phyloP scores from a whole-genome alignment of 2,797 vertebrate species.

The Stomatorhinus walkeri region DNA sequence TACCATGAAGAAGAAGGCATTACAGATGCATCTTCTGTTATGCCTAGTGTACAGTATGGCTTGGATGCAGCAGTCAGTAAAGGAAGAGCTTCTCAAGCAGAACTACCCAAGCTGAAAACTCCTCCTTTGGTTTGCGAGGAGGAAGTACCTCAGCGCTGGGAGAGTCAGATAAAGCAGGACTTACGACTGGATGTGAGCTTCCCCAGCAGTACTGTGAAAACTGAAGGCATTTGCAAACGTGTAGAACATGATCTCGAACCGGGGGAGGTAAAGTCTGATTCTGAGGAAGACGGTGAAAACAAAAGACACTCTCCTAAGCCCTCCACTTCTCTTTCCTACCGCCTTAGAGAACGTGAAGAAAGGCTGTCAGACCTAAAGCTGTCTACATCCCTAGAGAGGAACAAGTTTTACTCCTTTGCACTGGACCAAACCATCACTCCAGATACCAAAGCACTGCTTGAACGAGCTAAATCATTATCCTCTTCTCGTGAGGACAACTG shows the following conservation, averaged over 20 bases:
- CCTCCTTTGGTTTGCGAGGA: conserved; percentile 70
- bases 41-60: conserved; percentile 63
- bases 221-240: conserved; percentile 76
- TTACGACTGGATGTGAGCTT: conserved; percentile 75
- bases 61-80: conserved; percentile 70
- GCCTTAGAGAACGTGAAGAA: conserved; percentile 80
- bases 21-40: conserved; percentile 58
- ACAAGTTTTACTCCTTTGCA: conserved; percentile 92
- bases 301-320: conserved; percentile 81
- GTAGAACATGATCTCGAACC: conserved; percentile 77
- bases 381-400: conserved; percentile 80
- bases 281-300: conserved; percentile 82
- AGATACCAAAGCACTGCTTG: conserved; percentile 94
- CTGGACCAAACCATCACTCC: conserved; percentile 96
- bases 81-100: conserved; percentile 63
- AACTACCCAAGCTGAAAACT: conserved; percentile 74
- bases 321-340: conserved; percentile 75
- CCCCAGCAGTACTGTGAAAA: conserved; percentile 75
- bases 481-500: conserved; percentile 96
- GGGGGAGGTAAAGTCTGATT: conserved; percentile 91
- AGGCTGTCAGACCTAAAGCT: conserved; percentile 84
- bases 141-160: conserved; percentile 79
- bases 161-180: conserved; percentile 77
- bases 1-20: conserved; percentile 75
- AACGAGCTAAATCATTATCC: conserved; percentile 95